Conservation (phyloP, 2,888 invertebrate species). For the Macropis europaea region DNA sequence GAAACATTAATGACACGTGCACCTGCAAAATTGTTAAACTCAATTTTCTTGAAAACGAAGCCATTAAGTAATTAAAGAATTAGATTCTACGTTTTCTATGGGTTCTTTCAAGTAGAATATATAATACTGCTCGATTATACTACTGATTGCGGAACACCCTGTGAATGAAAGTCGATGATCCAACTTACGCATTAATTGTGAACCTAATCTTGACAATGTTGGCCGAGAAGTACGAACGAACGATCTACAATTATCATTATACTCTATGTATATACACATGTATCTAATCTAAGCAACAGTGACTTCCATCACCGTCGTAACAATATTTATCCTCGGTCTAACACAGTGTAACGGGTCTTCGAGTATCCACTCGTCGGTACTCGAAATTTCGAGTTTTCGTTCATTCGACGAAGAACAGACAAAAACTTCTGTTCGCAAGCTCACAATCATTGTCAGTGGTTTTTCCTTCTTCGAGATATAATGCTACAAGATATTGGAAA, state of each 20-base stretch:
- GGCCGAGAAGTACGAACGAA: conserved; percentile 24
- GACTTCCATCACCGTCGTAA: background rate
- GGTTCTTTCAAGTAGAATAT: too few relatives aligned
- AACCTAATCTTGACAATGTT: background rate
- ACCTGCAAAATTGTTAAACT: too few relatives aligned
- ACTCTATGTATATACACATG: too few relatives aligned
- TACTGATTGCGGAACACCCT: too few relatives aligned
- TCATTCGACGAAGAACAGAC: background rate
- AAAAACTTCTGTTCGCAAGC: background rate
- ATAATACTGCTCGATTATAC: too few relatives aligned
- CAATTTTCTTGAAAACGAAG: too few relatives aligned
- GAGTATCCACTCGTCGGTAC: background rate
- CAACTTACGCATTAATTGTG: conserved; percentile 4
- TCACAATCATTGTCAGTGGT: background rate
- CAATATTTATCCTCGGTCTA: conserved; percentile 3
- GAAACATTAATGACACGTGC: too few relatives aligned
- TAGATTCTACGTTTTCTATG: too few relatives aligned
- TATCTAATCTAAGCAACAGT: conserved; percentile 12
- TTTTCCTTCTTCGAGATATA: background rate
- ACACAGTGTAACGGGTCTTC: conserved; percentile 13
- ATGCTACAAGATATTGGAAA: conserved; percentile 20
- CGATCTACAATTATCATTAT: conserved; percentile 37
- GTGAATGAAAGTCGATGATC: background rate
- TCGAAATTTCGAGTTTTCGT: conserved; percentile 3
- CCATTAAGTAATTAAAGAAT: too few relatives aligned